phyloP scores from a whole-genome alignment of 1,140 invertebrate genomes.

The Phenacoccus solenopsis region DNA sequence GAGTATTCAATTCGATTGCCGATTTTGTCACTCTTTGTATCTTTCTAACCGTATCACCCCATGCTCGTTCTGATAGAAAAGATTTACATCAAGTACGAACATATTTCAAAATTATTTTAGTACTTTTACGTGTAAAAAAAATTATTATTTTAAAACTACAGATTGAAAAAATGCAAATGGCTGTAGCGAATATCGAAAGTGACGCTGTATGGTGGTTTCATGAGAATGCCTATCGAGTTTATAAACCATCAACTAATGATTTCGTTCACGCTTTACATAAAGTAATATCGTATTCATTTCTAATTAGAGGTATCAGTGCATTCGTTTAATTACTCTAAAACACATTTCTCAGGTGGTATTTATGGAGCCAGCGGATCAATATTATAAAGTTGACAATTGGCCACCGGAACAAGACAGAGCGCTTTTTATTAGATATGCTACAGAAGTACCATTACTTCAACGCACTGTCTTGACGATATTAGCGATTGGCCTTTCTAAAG shows the following conservation, averaged over 20 bases:
- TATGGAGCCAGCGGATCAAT: slow-evolving; percentile 70
- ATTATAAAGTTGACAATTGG: slow-evolving; percentile 88
- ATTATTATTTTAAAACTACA: slow-evolving; percentile 16
- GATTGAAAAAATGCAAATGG: slow-evolving; percentile 47
- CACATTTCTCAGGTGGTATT: slow-evolving; percentile 47
- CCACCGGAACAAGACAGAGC: slow-evolving; percentile 74
- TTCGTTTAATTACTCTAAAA: too few species aligned
- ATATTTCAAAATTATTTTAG: neutral
- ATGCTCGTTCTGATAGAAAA: slow-evolving; percentile 49
- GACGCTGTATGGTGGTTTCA: slow-evolving; percentile 78
- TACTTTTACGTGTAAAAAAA: slow-evolving; percentile 23
- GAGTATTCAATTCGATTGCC: slow-evolving; percentile 66
- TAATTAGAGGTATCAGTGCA: too few species aligned
- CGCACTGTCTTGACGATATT: slow-evolving; percentile 25
- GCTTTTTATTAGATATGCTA: slow-evolving; percentile 63
- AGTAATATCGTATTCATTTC: slow-evolving; percentile 32
- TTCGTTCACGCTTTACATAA: slow-evolving; percentile 73
- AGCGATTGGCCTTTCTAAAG: slow-evolving; percentile 37
- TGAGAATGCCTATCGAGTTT: slow-evolving; percentile 58
- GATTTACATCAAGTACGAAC: slow-evolving; percentile 34
- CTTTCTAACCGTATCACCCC: slow-evolving; percentile 57
- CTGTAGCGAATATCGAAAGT: slow-evolving; percentile 63
- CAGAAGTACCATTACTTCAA: slow-evolving; percentile 48
- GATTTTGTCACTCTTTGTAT: slow-evolving; percentile 78
- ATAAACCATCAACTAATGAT: slow-evolving; percentile 55